These are phyloP conservation scores for Homarus americanus DNA, from an alignment of 1,140 invertebrate genomes.

Conservation along the genomic window DNA sequence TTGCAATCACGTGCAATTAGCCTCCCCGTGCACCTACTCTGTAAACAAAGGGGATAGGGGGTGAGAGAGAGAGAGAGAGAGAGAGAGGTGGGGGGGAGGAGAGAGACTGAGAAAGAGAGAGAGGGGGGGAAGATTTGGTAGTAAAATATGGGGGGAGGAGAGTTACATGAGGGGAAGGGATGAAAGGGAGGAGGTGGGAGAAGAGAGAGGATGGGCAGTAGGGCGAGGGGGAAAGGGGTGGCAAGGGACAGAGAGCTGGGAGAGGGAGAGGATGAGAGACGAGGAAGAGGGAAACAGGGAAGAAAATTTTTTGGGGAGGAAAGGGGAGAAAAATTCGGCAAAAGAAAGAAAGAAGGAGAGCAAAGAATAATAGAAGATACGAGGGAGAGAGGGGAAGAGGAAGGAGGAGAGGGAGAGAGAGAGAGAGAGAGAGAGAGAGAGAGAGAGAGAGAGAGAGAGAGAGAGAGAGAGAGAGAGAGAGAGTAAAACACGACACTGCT, in stretches of 20 bases:
- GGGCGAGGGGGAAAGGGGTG: not conserved
- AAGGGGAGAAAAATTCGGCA: not conserved
- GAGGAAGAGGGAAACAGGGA: not conserved
- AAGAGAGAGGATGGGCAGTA: not conserved
- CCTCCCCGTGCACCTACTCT: not conserved
- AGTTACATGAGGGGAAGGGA: too few relatives aligned
- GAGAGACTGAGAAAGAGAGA: not conserved
- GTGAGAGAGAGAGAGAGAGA: not conserved
- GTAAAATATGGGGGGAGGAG: not conserved
- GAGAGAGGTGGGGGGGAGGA: not conserved
- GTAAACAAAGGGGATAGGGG: slow-evolving; percentile 1
- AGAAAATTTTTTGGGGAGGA: too few relatives aligned
- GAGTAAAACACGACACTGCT: too few relatives aligned
- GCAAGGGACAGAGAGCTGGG: not conserved
- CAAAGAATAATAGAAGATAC: not conserved
- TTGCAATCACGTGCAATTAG: slow-evolving; percentile 12
- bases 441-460: too few relatives aligned
- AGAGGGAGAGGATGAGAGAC: not conserved
- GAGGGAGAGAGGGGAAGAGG: not conserved
- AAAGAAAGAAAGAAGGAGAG: not conserved
- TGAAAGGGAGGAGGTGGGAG: not conserved
- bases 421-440: too few relatives aligned
- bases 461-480: too few relatives aligned
- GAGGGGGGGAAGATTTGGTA: not conserved
- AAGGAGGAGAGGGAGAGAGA: not conserved